These are phyloP conservation scores for Agonopterix subpropinquella DNA, from an alignment of 2,888 invertebrate species.

Conservation along the genomic window DNA sequence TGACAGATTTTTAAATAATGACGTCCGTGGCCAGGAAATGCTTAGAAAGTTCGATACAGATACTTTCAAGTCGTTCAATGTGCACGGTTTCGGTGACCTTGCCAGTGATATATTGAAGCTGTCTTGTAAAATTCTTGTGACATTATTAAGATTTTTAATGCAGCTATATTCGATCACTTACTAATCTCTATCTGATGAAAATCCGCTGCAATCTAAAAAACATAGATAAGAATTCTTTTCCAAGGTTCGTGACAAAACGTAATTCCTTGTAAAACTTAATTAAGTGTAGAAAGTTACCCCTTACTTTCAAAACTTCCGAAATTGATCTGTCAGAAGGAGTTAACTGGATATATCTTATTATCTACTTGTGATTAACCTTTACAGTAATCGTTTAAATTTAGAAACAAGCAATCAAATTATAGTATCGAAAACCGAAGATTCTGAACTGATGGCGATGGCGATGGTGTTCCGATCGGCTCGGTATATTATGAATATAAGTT, in stretches of 20 bases:
- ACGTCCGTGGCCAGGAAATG: constrained; percentile 68
- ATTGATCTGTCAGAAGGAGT: constrained; percentile 18
- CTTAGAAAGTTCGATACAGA: constrained; percentile 61
- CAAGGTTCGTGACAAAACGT: constrained; percentile 28
- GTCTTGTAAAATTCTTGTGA: too few species aligned
- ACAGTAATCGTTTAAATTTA: not conserved
- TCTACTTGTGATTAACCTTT: constrained; percentile 4
- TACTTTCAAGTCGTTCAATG: constrained; percentile 47
- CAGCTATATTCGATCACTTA: too few species aligned
- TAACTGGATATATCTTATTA: constrained; percentile 11
- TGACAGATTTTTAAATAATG: constrained; percentile 73
- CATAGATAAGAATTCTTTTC: too few species aligned
- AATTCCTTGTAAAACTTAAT: constrained; percentile 27
- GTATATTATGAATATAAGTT: not conserved
- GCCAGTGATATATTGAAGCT: constrained; percentile 11
- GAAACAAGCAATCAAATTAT: not conserved
- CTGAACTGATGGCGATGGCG: too few species aligned
- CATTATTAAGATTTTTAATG: too few species aligned
- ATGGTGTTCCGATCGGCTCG: not conserved
- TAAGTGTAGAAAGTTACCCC: constrained; percentile 20
- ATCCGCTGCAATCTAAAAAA: too few species aligned
- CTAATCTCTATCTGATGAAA: too few species aligned
- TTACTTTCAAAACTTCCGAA: constrained; percentile 9
- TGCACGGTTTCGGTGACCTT: constrained; percentile 29
- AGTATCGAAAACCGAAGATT: too few species aligned